Conservation (phyloP, 2,888 invertebrate species). For the Polydrusus cervinus region DNA sequence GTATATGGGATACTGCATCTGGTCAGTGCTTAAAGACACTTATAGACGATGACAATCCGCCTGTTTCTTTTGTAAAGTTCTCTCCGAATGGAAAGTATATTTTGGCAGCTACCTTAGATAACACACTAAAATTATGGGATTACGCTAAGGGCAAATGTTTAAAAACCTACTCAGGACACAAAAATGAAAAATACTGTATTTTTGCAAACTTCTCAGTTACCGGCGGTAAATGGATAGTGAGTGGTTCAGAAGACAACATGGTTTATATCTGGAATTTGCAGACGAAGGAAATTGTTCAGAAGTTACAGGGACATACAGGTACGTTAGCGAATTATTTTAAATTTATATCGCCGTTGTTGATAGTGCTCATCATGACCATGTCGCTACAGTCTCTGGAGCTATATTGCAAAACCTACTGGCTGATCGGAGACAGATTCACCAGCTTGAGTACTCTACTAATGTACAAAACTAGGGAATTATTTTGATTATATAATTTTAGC, state of each 20-base stretch:
- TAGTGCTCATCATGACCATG: too few species aligned
- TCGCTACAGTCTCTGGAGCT: too few species aligned
- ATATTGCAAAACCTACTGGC: too few species aligned
- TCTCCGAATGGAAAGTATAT: slow-evolving; percentile 99
- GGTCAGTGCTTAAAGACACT: slow-evolving; percentile 99
- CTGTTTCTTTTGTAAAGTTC: slow-evolving; percentile 99
- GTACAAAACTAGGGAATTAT: too few species aligned
- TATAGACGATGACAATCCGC: slow-evolving; percentile 99
- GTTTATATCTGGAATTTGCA: slow-evolving; percentile 99
- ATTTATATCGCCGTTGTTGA: too few species aligned
- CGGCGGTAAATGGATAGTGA: slow-evolving; percentile 99
- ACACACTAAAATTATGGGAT: slow-evolving; percentile 99
- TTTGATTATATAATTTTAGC: too few species aligned
- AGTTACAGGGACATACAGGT: slow-evolving; percentile 97
- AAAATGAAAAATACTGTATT: slow-evolving; percentile 99
- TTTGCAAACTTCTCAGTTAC: slow-evolving; percentile 99
- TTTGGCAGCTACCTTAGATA: slow-evolving; percentile 97
- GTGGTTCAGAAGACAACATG: slow-evolving; percentile 99
- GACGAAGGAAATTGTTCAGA: slow-evolving; percentile 99
- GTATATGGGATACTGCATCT: slow-evolving; percentile 99
- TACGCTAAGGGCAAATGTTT: slow-evolving; percentile 98
- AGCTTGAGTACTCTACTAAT: too few species aligned
- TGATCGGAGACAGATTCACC: too few species aligned
- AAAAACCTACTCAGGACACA: slow-evolving; percentile 98
- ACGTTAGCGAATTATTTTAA: slow-evolving; percentile 62